phyloP scores from a whole-genome alignment of 2,888 invertebrate species.

The Fissipunctia ypsillon region DNA sequence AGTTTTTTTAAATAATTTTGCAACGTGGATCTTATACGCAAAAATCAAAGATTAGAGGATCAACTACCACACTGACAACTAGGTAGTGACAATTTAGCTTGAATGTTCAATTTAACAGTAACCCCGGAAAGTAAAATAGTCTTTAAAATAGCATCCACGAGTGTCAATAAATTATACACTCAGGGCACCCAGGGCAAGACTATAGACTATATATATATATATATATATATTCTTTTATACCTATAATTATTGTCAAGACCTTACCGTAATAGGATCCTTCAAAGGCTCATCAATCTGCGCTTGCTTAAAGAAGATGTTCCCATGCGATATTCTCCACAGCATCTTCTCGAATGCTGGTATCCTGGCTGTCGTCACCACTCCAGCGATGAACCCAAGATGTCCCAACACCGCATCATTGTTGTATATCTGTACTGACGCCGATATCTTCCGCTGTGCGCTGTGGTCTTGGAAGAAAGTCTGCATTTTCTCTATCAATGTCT shows the following conservation, averaged over 20 bases:
- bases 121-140: neutral
- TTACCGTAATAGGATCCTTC: slow-evolving; percentile 86
- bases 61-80: neutral
- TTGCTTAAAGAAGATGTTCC: slow-evolving; percentile 88
- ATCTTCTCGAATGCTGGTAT: slow-evolving; percentile 86
- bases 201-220: too few species aligned
- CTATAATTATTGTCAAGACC: slow-evolving; percentile 35
- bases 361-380: slow-evolving; percentile 84
- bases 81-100: neutral
- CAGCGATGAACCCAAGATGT: slow-evolving; percentile 87
- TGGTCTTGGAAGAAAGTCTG: slow-evolving; percentile 90
- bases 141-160: neutral
- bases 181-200: neutral
- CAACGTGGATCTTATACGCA: neutral
- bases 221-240: neutral
- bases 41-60: neutral
- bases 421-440: slow-evolving; percentile 85
- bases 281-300: slow-evolving; percentile 86
- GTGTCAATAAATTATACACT: neutral
- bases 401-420: slow-evolving; percentile 86
- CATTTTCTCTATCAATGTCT: slow-evolving; percentile 85
- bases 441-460: slow-evolving; percentile 90
- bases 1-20: neutral
- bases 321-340: slow-evolving; percentile 89
- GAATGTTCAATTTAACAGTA: neutral